Conservation (phyloP, 2,888 invertebrate genomes). For the Kuschelorhynchus macadamiae region DNA sequence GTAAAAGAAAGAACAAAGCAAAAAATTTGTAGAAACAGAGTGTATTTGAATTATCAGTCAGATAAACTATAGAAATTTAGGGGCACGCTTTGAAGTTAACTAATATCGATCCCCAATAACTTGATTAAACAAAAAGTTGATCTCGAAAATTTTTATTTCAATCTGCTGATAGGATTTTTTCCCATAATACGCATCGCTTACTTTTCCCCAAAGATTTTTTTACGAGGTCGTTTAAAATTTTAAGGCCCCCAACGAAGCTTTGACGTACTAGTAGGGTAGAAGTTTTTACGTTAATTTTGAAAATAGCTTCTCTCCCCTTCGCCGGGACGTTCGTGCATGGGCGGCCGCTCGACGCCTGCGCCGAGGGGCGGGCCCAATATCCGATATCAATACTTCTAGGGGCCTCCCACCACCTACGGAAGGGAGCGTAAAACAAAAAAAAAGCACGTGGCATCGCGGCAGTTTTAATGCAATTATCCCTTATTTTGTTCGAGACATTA, state of each 20-base stretch:
- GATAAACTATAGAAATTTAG: no score
- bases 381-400: constrained; percentile 65
- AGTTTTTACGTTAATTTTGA: constrained; percentile 53
- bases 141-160: constrained; percentile 4
- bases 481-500: constrained; percentile 54
- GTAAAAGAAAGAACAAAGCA: no score
- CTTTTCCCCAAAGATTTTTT: constrained; percentile 25
- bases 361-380: constrained; percentile 62
- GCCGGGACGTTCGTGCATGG: constrained; percentile 24
- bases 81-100: no score
- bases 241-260: constrained; percentile 10
- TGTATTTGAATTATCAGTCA: no score
- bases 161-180: constrained; percentile 14
- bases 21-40: no score
- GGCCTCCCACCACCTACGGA: constrained; percentile 56
- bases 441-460: constrained; percentile 64
- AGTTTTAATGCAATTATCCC: constrained; percentile 59
- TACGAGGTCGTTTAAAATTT: constrained; percentile 32
- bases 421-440: constrained; percentile 60
- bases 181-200: constrained; percentile 6
- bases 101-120: no score
- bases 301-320: constrained; percentile 49
- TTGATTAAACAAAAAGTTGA: no score
- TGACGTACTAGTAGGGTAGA: constrained; percentile 20
- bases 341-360: constrained; percentile 50